These are phyloP conservation scores for Synergus umbraculus DNA, from an alignment of 2,888 invertebrate genomes.

Conservation along the genomic window DNA sequence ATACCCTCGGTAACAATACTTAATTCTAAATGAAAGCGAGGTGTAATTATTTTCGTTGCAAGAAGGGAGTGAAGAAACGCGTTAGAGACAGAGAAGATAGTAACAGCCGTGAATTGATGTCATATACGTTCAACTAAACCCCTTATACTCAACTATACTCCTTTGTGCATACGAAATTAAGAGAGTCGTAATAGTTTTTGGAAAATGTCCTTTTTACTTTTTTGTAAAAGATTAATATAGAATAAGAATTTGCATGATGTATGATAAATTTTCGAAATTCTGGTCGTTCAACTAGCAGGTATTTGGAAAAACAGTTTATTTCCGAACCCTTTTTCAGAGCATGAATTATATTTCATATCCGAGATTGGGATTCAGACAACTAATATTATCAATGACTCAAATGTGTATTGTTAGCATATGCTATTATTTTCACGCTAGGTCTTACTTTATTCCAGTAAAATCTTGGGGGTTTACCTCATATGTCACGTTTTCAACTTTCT, in stretches of 20 bases:
- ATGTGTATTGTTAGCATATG: not conserved
- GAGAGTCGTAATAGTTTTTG: not conserved
- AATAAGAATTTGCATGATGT: too few relatives aligned
- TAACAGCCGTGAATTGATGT: constrained; percentile 32
- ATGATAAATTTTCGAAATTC: too few relatives aligned
- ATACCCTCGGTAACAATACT: constrained; percentile 11
- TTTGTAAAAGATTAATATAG: too few relatives aligned
- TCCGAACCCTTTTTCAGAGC: too few relatives aligned
- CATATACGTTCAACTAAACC: constrained; percentile 1
- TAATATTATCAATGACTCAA: constrained; percentile 3
- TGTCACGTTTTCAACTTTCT: not conserved
- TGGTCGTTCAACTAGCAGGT: too few relatives aligned
- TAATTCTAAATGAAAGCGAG: constrained; percentile 28
- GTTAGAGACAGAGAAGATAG: constrained; percentile 35
- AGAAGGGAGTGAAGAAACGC: constrained; percentile 32
- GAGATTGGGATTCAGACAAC: not conserved
- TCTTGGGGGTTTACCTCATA: constrained; percentile 23
- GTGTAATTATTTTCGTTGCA: constrained; percentile 38
- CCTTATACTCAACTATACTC: not conserved
- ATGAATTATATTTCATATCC: too few relatives aligned
- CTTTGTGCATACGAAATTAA: constrained; percentile 25
- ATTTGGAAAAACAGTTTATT: too few relatives aligned
- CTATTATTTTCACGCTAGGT: not conserved
- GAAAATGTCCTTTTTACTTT: not conserved
- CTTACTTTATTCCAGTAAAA: not conserved